Evolutionary conservation across 2,113 vertebrate species (phyloP), one percentile per base, ranked within the genome.

Genomic region (Argyrosomus japonicus): DNA sequence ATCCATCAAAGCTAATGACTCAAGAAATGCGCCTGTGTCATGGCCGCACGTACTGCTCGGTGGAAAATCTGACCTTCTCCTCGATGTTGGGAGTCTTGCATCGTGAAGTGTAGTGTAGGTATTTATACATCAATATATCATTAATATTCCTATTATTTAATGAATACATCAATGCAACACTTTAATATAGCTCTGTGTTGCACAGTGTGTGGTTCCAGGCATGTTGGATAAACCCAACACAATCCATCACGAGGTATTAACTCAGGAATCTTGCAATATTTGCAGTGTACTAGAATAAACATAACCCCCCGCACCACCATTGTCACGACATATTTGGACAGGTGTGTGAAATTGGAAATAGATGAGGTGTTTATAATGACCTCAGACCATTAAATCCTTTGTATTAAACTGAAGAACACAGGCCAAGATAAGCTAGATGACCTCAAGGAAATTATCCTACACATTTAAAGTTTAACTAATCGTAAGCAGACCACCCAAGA

Each of bases 401-500:
- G 82, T 61, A 76, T 73, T 53, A 57, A 57, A 61, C 15, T 70
- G 51, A 48, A 68, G 48, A 64, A 64, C 19, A 3, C 36, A 45
- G 36, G 79, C 57, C 3, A 78, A 84, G 29, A 82, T 72, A 72
- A 90, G 19, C 72, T 0, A 8, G 15, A 63, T 19, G 69, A 67
- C 25, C 64, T 76, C 40, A 32, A 57, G 3, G 23, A 64, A 88
- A 82, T 71, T 72, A 68, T 82, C 58, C 64, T 19, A 65, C 68
- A 69, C 43, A 50, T 87, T 76, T 67, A 48, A 36, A 40, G 50
- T 68, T 76, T 51, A 88, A n/a, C 36, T 54, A 77, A 79, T 81
- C 68, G 70, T 53, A 48, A 50, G 57, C 12, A 51, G 91, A 93
- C 91, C 91, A 93, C 91, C 89, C 88, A 78, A 64, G 18, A 51